Base-by-base conservation (phyloP, 92 coral and sea anemone genomes). In the Epizoanthus ramosus region DNA sequence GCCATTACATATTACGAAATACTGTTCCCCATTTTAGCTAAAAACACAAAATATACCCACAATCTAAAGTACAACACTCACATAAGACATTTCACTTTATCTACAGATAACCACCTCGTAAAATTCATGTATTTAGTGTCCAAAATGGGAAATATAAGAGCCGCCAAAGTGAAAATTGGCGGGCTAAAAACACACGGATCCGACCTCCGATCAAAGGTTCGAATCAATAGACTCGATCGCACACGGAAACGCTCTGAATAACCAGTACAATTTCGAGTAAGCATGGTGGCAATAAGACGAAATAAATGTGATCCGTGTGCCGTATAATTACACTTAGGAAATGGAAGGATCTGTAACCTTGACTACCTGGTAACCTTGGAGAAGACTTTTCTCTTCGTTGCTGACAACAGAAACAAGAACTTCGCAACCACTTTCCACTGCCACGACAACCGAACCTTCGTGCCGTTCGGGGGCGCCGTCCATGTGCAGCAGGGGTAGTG, bases 291-390 rank as follows among this genome's bases (percentile, higher is more conserved):
- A 60, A 61, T 77, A 21, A 37, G 57, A 67, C 83, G 87, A 73
- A 83, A 93, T 79, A 85, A 96, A 93, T 88, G 71, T 92, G 90
- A 88, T 86, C 89, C 88, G 85, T 88, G 90, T 91, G 79, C 53
- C 75, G 74, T 77, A 90, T 81, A 93, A 92, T 87, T 92, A 76
- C 92, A 82, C 92, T 92, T 91, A 94, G 93, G 92, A 93, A 92
- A 90, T 92, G 97, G 97, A 94, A 95, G 93, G 92, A 92, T 94
- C 94, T 90, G 99, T 96, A 96, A 94, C 99, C 99, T 96, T 96
- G 99, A 94, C 99, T 96, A 96, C 99, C 87, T 92, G 86, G 98
- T 96, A 95, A 92, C 99, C 99, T 96, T 96, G 99, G 99, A 92
- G 99, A 93, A 88, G 97, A 87, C 89, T 96, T 94, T 91, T 96